phyloP scores from a whole-genome alignment of 2,888 invertebrate species.

The Pinctada fucata region DNA sequence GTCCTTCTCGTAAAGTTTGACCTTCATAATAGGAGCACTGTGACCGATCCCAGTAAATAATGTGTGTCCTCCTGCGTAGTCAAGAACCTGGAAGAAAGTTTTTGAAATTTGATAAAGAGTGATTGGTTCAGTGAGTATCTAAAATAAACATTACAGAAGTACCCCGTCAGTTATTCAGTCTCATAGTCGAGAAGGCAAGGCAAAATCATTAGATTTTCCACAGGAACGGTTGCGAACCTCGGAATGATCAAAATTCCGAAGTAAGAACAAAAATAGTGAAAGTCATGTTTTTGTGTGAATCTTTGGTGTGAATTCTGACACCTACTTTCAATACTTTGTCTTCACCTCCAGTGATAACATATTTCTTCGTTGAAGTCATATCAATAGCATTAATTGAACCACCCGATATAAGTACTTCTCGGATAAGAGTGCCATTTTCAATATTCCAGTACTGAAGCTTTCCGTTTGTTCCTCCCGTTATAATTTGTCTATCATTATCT shows the following conservation, averaged over 20 bases:
- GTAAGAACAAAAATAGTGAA: too few relatives aligned
- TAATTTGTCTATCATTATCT: conserved; percentile 83
- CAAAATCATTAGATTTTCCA: too few relatives aligned
- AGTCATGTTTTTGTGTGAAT: too few relatives aligned
- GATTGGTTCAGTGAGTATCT: too few relatives aligned
- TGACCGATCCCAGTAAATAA: conserved; percentile 90
- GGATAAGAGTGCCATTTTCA: conserved; percentile 86
- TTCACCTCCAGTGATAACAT: conserved; percentile 90
- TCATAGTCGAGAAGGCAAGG: too few relatives aligned
- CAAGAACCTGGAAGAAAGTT: conserved; percentile 84
- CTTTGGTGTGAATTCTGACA: background rate
- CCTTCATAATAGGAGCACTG: conserved; percentile 88
- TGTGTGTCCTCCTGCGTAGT: conserved; percentile 87
- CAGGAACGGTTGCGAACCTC: too few relatives aligned
- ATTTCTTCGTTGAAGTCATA: conserved; percentile 85
- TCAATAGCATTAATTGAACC: conserved; percentile 89
- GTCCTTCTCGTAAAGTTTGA: conserved; percentile 86
- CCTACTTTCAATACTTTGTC: conserved; percentile 90
- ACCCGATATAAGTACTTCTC: conserved; percentile 90
- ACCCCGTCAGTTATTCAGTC: too few relatives aligned
- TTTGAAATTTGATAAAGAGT: background rate
- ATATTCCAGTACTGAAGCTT: conserved; percentile 92
- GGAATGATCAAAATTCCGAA: too few relatives aligned
- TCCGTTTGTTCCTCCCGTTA: conserved; percentile 90
- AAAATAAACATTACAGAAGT: too few relatives aligned